Evolutionary conservation across 2,888 invertebrate genomes (phyloP).

Genomic region (Lasioglossum zephyrum): DNA sequence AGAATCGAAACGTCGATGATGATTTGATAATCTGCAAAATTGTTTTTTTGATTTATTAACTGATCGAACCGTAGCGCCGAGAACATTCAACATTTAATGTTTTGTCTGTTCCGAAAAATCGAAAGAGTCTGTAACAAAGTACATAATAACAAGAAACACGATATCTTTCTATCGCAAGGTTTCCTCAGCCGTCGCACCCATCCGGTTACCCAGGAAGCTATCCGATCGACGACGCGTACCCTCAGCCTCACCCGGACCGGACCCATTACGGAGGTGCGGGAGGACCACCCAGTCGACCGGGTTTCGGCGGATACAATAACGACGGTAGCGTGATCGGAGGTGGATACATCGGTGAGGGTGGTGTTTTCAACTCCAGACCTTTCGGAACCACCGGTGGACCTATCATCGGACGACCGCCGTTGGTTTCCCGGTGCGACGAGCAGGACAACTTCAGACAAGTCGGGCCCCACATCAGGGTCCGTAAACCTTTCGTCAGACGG

Average conservation of each 20-base stretch:
- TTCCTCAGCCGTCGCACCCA: conserved; percentile 59
- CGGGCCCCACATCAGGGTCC: conserved; percentile 91
- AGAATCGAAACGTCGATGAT: too few relatives aligned
- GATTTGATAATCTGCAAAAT: too few relatives aligned
- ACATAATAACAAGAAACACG: too few relatives aligned
- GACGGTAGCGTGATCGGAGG: conserved; percentile 81
- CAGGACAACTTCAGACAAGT: conserved; percentile 93
- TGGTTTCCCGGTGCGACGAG: conserved; percentile 90
- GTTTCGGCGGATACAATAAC: conserved; percentile 76
- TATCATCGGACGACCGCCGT: conserved; percentile 83
- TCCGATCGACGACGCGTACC: conserved; percentile 72
- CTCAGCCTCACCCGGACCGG: conserved; percentile 78
- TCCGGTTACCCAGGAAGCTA: conserved; percentile 69
- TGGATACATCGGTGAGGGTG: conserved; percentile 80
- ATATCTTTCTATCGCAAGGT: conserved; percentile 29
- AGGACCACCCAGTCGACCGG: conserved; percentile 74
- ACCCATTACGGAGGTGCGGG: conserved; percentile 70
- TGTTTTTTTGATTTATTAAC: too few relatives aligned
- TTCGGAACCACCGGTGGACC: conserved; percentile 82
- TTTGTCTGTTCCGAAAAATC: too few relatives aligned
- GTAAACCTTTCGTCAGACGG: conserved; percentile 91
- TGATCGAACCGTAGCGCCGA: too few relatives aligned
- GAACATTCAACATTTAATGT: too few relatives aligned
- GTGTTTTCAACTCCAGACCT: conserved; percentile 79
- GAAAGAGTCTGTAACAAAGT: too few relatives aligned